Conservation (phyloP, 2,113 vertebrate species). For the Tragelaphus buxtoni region DNA sequence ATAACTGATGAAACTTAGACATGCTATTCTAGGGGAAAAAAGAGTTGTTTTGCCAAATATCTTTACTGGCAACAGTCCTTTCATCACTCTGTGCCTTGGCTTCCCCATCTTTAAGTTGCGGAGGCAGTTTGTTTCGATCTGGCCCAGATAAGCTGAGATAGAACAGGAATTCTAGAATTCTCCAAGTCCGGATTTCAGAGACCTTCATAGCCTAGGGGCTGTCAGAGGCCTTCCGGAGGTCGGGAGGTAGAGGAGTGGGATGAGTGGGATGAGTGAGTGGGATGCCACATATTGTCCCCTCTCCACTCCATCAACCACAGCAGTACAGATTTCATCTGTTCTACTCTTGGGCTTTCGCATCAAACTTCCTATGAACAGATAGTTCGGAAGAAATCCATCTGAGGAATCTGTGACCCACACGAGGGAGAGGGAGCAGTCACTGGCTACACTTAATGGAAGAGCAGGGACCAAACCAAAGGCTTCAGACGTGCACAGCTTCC, state of each 20-base stretch:
- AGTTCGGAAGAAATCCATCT: background rate
- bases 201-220: background rate
- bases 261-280: background rate
- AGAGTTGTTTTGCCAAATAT: background rate
- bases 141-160: background rate
- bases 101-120: background rate
- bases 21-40: background rate
- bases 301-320: background rate
- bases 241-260: background rate
- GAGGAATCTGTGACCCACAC: background rate
- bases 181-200: background rate
- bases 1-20: background rate
- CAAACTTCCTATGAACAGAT: background rate
- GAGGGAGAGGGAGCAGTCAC: background rate
- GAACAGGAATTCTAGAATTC: background rate
- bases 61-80: background rate
- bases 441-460: background rate
- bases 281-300: background rate
- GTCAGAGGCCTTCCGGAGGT: background rate
- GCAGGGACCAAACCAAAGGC: background rate
- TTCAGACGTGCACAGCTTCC: background rate
- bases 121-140: background rate
- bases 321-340: background rate
- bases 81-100: background rate
- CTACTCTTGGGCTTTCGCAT: background rate